A percentile compares a stretch with the other conserved stretches of the same genome.
Evolutionary conservation across 2,888 invertebrate species (phyloP).

Genomic region (Barypeithes pellucidus): DNA sequence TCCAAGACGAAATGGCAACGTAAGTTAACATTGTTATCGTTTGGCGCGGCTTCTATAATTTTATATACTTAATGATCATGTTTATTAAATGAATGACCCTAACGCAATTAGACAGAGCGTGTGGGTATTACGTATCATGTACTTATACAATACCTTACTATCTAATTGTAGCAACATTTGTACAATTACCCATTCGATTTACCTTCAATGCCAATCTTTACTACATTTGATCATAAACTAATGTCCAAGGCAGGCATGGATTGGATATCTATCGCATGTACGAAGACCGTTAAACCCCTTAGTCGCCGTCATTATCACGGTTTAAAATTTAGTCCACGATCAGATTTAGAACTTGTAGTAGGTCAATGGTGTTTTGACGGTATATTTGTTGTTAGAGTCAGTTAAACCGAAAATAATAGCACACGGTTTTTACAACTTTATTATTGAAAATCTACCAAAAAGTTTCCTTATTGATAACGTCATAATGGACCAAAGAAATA

Average conservation of each 20-base stretch:
- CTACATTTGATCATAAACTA: constrained; percentile 58
- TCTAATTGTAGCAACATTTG: constrained; percentile 68
- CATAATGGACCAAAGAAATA: too few species aligned
- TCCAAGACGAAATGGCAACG: too few species aligned
- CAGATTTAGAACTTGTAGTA: too few species aligned
- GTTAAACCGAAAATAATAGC: too few species aligned
- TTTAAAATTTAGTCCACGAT: too few species aligned
- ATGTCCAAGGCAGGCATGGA: constrained; percentile 38
- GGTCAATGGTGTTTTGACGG: too few species aligned
- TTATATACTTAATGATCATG: constrained; percentile 10
- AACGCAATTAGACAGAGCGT: constrained; percentile 40
- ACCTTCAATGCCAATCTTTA: constrained; percentile 67
- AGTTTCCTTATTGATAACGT: too few species aligned
- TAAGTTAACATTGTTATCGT: background rate
- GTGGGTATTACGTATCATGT: constrained; percentile 46
- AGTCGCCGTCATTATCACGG: too few species aligned
- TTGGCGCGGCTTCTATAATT: background rate
- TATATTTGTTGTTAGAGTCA: too few species aligned
- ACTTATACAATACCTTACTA: constrained; percentile 61
- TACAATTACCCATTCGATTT: constrained; percentile 64
- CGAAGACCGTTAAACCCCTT: too few species aligned
- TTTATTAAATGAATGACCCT: constrained; percentile 28
- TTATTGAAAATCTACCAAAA: too few species aligned
- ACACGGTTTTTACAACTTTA: too few species aligned
- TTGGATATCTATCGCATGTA: constrained; percentile 22